phyloP scores from a whole-genome alignment of 37 sponge, comb jelly and placozoan genomes.

The Lycopodina hypogea region DNA sequence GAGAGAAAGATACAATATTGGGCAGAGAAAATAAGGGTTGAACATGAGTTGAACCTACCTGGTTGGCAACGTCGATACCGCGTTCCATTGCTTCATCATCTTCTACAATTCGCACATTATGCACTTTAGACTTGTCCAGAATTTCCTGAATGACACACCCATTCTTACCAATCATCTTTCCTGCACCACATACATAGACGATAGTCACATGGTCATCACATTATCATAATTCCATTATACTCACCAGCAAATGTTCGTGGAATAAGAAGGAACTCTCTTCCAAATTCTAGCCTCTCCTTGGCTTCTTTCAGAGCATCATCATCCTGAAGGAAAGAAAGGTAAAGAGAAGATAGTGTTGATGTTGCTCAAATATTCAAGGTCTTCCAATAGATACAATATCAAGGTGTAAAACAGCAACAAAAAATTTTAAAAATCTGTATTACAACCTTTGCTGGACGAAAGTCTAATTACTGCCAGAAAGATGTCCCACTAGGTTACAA shows the following conservation, averaged over 20 bases:
- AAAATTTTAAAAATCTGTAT: no score
- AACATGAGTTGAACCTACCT: slow-evolving; percentile 2
- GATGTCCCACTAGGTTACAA: no score
- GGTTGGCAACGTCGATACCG: slow-evolving; percentile 27
- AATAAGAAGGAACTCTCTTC: slow-evolving; percentile 36
- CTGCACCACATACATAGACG: slow-evolving; percentile 32
- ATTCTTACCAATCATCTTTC: slow-evolving; percentile 73
- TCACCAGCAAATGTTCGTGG: slow-evolving; percentile 65
- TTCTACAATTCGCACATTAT: slow-evolving; percentile 68
- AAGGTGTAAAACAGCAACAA: no score
- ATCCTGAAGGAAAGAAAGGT: slow-evolving; percentile 28
- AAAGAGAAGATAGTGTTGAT: no score
- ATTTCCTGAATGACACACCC: slow-evolving; percentile 76
- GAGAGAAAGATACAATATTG: no score
- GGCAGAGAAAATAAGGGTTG: no score
- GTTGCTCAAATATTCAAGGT: no score
- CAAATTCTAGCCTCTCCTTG: slow-evolving; percentile 52
- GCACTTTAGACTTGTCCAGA: slow-evolving; percentile 73
- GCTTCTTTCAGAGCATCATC: slow-evolving; percentile 56
- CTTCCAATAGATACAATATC: no score
- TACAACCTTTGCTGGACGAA: no score
- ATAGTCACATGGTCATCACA: neutral
- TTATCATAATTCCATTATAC: neutral
- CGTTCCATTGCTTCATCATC: slow-evolving; percentile 64
- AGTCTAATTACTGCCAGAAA: no score